These are phyloP conservation scores for Andrena trimmerana DNA, from an alignment of 2,888 invertebrate genomes.

Conservation along the genomic window DNA sequence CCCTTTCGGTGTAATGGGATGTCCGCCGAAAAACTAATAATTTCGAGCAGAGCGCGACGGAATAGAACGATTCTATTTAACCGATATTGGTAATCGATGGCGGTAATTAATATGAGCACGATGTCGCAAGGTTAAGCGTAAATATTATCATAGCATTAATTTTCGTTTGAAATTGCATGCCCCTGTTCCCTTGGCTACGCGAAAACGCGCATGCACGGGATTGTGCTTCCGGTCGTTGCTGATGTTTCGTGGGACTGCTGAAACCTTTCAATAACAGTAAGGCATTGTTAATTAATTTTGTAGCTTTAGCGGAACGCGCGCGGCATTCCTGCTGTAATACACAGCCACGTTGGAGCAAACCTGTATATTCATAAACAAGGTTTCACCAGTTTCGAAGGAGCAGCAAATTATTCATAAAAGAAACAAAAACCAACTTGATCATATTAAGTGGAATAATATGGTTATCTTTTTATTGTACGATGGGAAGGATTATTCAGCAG, in stretches of 20 bases:
- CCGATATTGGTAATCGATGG: conserved; percentile 51
- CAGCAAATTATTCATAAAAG: too few species aligned
- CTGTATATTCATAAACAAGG: too few species aligned
- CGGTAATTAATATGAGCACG: conserved; percentile 37
- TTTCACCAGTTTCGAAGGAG: too few species aligned
- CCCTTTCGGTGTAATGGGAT: conserved; percentile 5
- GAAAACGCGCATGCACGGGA: conserved; percentile 6
- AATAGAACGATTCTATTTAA: conserved; percentile 22
- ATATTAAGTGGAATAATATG: too few species aligned
- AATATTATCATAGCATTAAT: conserved; percentile 55
- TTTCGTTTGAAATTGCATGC: conserved; percentile 45
- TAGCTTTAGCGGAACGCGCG: neutral
- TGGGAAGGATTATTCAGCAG: too few species aligned
- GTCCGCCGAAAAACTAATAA: conserved; percentile 26
- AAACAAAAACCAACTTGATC: too few species aligned
- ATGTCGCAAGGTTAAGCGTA: conserved; percentile 47
- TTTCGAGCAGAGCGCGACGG: neutral
- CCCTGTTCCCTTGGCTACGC: neutral
- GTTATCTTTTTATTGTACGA: too few species aligned
- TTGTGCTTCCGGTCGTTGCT: neutral
- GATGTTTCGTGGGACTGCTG: neutral
- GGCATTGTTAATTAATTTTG: neutral
- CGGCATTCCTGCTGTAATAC: too few species aligned
- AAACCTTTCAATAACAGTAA: conserved; percentile 9
- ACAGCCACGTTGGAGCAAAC: too few species aligned